A percentile compares a stretch with the other conserved stretches of the same genome.
Evolutionary conservation across 2,888 invertebrate species (phyloP).

Genomic region (Sminthurinus aureus): DNA sequence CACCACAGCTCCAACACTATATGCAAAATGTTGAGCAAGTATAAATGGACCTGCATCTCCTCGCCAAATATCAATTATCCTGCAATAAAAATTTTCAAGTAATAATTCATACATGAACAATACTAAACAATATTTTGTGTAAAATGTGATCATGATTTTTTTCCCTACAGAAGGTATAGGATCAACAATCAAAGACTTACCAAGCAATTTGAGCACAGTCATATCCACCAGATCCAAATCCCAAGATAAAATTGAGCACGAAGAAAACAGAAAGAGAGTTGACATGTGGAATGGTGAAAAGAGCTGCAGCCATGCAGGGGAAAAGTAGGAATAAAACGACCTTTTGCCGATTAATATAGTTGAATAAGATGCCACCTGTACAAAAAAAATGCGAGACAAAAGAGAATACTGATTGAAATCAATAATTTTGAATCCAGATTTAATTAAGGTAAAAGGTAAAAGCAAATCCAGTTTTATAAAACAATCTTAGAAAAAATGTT

Average conservation of each 20-base stretch:
- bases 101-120: no score
- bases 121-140: no score
- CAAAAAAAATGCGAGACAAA: neutral
- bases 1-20: neutral
- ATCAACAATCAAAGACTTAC: no score
- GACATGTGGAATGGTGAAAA: constrained; percentile 38
- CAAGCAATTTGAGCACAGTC: constrained; percentile 50
- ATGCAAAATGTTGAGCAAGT: neutral
- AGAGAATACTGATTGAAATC: neutral
- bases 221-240: constrained; percentile 46
- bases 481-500: no score
- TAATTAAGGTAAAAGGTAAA: no score
- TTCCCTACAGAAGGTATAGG: no score
- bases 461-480: no score
- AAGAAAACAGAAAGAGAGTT: constrained; percentile 34
- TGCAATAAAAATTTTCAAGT: no score
- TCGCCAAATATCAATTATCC: constrained; percentile 43
- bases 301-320: neutral
- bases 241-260: constrained; percentile 28
- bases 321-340: neutral
- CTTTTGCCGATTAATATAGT: neutral
- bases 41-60: neutral
- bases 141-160: no score
- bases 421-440: neutral
- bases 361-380: constrained; percentile 1